Base-by-base conservation (phyloP, 2,888 invertebrate genomes). In the Hirtodrosophila trivittata region DNA sequence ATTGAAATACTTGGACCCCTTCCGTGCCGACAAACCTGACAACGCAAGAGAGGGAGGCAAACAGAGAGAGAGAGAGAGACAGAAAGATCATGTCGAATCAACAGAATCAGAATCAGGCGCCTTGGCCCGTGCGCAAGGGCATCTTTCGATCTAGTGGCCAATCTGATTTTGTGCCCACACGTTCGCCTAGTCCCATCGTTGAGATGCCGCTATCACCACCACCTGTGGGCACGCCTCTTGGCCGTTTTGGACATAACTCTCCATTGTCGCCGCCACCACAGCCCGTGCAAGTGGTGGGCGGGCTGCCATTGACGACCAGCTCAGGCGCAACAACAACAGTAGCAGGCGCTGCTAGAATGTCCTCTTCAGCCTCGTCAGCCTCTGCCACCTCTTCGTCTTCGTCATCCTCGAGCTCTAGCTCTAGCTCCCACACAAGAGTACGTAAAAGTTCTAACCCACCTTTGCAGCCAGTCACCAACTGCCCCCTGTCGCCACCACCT, bases 71-170 rank as follows among this genome's bases (percentile, higher is more conserved):
- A 32, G 10, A 10, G 10, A 47, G 14, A 9, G 35, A 41, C 12
- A 8, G 12, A 51, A 30, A 18, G 14, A 50, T 30, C 38, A 88
- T 89, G 89, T 92, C 92, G 87, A 92, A 92, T 35, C 38, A 58
- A 21, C 67, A 56, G 6, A 2, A 38, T 18, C 5, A 21, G 14
- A 56, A 74, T 87, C 93, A 94, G 89, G 94, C 93, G 83, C 95
- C 95, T 89, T 95, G 95, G 95, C 94, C 95, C 71, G 93, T 95
- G 77, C 93, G 92, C 85, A 94, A 93, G 83, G 93, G 93, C 50
- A 90, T 92, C 63, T 92, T 92, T 70, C 92, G 92, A 35, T 91
- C 91, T 66, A 90, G 84, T 66, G 91, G 89, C 2, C 91, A 89
- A 69, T 91, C 91, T 28, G 90, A 91, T 74, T 91, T 90, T 66